Percentiles rank a stretch among this genome's conserved stretches.
These are phyloP conservation scores for Nylanderia fulva DNA, from an alignment of 1,140 invertebrate genomes.

Conservation along the genomic window DNA sequence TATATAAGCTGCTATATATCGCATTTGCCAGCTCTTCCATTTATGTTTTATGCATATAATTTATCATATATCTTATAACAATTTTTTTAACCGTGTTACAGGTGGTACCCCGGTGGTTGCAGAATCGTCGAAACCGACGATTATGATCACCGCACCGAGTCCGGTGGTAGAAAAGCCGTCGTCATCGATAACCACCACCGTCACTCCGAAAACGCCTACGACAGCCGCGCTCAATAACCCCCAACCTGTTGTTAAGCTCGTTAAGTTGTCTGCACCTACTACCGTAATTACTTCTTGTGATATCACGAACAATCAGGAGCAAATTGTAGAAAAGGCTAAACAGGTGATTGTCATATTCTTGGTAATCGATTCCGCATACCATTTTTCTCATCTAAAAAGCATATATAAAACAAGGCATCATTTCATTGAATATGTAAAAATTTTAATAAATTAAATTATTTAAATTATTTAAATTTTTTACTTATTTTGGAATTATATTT, in stretches of 20 bases:
- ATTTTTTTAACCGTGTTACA: slow-evolving; percentile 66
- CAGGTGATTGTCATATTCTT: slow-evolving; percentile 86
- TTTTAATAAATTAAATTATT: no score
- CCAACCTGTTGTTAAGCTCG: slow-evolving; percentile 86
- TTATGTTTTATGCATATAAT: not conserved
- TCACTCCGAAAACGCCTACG: slow-evolving; percentile 70
- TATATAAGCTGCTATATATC: not conserved
- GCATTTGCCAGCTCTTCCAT: not conserved
- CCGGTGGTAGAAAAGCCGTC: slow-evolving; percentile 61
- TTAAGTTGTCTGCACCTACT: slow-evolving; percentile 79
- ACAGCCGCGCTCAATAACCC: slow-evolving; percentile 74
- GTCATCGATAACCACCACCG: slow-evolving; percentile 65
- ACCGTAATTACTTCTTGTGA: slow-evolving; percentile 81
- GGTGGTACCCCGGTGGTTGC: slow-evolving; percentile 87
- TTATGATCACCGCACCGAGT: slow-evolving; percentile 64
- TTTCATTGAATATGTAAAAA: not conserved
- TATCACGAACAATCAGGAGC: slow-evolving; percentile 88
- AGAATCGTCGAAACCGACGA: slow-evolving; percentile 78
- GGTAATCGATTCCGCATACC: not conserved
- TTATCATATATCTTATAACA: not conserved
- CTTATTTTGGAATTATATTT: not conserved
- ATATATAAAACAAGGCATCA: not conserved
- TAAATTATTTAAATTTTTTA: not conserved
- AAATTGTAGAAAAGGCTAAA: slow-evolving; percentile 95
- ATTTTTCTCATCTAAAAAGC: not conserved